These are phyloP conservation scores for Lasiurus borealis DNA, from an alignment of 2,113 vertebrate species.

Conservation along the genomic window DNA sequence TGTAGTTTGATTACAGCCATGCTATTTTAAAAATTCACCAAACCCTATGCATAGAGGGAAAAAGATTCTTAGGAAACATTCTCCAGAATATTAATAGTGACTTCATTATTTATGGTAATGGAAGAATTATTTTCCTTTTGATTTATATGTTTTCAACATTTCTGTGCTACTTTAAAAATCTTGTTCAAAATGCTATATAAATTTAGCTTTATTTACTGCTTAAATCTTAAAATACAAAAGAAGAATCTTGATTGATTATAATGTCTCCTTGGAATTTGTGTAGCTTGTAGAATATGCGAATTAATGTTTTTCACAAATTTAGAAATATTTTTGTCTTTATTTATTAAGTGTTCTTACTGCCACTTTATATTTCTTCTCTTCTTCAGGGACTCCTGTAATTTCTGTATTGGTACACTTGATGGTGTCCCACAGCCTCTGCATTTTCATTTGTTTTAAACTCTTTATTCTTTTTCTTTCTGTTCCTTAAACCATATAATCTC, in stretches of 20 bases:
- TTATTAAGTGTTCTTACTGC: background rate
- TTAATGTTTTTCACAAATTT: constrained; percentile 23
- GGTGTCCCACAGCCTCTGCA: background rate
- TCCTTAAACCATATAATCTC: background rate
- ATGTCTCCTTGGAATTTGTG: background rate
- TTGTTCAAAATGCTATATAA: background rate
- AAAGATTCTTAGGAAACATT: constrained; percentile 21
- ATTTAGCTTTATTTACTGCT: constrained; percentile 11
- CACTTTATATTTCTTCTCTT: background rate
- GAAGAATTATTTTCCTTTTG: constrained; percentile 44
- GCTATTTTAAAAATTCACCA: constrained; percentile 1
- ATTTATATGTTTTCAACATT: constrained; percentile 35
- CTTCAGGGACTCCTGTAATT: background rate
- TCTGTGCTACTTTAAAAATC: constrained; percentile 16
- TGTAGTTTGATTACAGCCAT: background rate
- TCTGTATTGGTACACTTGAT: background rate
- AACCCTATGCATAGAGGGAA: background rate
- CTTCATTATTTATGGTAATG: background rate
- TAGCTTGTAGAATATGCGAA: background rate
- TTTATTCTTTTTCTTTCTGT: background rate
- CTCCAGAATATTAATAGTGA: background rate
- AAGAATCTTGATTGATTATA: background rate
- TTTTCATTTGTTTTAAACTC: background rate
- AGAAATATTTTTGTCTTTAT: background rate
- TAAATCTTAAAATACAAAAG: background rate